A percentile compares a stretch with the other conserved stretches of the same genome.
Conservation (phyloP, 2,888 invertebrate species). For the Antheraea assamensis region DNA sequence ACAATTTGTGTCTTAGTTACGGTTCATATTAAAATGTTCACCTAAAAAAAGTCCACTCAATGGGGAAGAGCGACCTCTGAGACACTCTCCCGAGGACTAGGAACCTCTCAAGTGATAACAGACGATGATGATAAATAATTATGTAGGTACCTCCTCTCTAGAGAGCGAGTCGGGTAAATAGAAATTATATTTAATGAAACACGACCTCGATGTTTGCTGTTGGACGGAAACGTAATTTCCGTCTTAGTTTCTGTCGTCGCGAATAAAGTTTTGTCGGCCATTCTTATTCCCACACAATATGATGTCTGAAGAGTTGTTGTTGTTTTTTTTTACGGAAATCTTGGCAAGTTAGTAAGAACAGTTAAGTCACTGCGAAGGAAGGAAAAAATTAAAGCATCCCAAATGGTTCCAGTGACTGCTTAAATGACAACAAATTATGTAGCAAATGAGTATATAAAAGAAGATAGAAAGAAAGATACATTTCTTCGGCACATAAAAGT, state of each 20-base stretch:
- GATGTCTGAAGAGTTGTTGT: neutral
- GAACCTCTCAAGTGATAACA: conserved; percentile 1
- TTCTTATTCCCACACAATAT: conserved; percentile 15
- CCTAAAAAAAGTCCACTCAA: neutral
- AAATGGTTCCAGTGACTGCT: too few relatives aligned
- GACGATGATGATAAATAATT: conserved; percentile 8
- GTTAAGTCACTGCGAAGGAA: neutral
- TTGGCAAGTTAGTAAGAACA: neutral
- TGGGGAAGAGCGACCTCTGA: neutral
- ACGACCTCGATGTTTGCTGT: neutral
- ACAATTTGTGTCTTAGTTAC: neutral
- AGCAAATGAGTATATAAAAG: too few relatives aligned
- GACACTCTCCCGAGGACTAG: neutral
- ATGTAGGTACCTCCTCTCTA: neutral
- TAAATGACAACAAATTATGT: too few relatives aligned
- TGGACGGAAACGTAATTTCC: conserved; percentile 3
- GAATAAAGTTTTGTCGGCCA: neutral
- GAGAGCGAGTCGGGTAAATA: conserved; percentile 1
- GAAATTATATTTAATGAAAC: conserved; percentile 13
- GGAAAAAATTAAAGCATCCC: neutral
- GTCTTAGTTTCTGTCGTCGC: neutral
- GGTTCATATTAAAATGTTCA: neutral
- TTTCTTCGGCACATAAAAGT: too few relatives aligned
- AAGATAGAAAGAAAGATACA: too few relatives aligned
- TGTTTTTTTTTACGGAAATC: neutral